A percentile compares a stretch with the other conserved stretches of the same genome.
These are phyloP conservation scores for Herpailurus yagouaroundi DNA, from an alignment of 2,113 vertebrate species.

Conservation along the genomic window DNA sequence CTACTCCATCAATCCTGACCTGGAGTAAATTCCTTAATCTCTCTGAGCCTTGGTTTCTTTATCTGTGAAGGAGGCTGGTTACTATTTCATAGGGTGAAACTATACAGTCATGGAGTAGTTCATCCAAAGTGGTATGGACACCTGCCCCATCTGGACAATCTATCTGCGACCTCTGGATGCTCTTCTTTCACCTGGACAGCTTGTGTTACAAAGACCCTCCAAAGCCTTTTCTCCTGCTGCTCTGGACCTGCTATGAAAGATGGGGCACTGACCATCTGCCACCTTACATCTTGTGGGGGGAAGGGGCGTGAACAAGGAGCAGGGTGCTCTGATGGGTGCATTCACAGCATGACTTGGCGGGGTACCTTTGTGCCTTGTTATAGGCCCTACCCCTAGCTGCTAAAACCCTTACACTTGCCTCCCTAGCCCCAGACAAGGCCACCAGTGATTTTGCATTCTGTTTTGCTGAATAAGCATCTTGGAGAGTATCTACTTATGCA, in stretches of 20 bases:
- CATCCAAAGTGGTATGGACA: background rate
- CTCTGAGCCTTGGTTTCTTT: background rate
- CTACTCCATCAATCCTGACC: background rate
- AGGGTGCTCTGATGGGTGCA: background rate
- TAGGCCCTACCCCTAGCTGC: background rate
- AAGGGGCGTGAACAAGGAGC: fast-evolving
- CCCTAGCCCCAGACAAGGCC: background rate
- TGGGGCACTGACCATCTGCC: background rate
- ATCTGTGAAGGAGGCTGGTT: background rate
- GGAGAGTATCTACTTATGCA: background rate
- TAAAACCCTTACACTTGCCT: background rate
- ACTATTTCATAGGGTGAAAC: background rate
- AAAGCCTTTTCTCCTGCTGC: background rate
- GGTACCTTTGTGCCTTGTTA: no score
- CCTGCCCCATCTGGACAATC: background rate
- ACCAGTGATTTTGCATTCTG: no score
- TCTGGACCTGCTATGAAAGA: background rate
- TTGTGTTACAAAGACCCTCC: background rate
- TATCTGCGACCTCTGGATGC: background rate
- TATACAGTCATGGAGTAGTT: background rate
- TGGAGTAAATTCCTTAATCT: background rate
- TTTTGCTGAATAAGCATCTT: background rate
- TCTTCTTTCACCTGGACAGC: background rate
- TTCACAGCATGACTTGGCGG: background rate
- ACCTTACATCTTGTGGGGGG: background rate